These are phyloP conservation scores for Diplodus puntazzo DNA, from an alignment of 2,797 vertebrate genomes.

Conservation along the genomic window DNA sequence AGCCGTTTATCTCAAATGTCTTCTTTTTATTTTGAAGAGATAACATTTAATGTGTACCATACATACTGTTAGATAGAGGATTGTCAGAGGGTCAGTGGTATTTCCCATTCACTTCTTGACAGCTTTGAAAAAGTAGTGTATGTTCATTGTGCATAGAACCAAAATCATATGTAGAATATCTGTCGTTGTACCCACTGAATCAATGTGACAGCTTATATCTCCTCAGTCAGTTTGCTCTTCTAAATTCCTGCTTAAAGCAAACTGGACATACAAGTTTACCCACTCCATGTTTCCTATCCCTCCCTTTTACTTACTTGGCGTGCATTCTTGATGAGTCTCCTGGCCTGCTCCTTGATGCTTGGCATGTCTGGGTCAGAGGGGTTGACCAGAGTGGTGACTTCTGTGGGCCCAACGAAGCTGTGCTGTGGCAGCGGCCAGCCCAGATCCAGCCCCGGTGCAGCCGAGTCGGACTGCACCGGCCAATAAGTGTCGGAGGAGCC, in stretches of 20 bases:
- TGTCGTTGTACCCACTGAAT: neutral
- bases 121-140: neutral
- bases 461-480: slow-evolving; percentile 95
- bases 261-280: slow-evolving; percentile 17
- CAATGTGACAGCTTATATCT: neutral
- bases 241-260: slow-evolving; percentile 18
- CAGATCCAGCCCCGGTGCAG: slow-evolving; percentile 95
- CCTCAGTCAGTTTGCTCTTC: neutral
- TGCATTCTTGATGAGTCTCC: slow-evolving; percentile 95
- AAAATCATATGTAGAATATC: neutral
- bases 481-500: slow-evolving; percentile 98
- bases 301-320: slow-evolving; percentile 87
- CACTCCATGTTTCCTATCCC: neutral
- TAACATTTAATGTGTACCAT: slow-evolving; percentile 22
- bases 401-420: slow-evolving; percentile 93
- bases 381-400: slow-evolving; percentile 96
- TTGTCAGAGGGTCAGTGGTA: neutral
- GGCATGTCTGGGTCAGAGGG: slow-evolving; percentile 93
- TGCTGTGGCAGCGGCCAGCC: slow-evolving; percentile 94
- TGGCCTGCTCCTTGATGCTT: slow-evolving; percentile 96
- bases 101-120: neutral
- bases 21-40: neutral
- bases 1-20: slow-evolving; percentile 13
- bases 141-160: neutral
- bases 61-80: slow-evolving; percentile 9